Evolutionary conservation across 1,140 invertebrate species (phyloP), one percentile per base, ranked within the genome.

Genomic region (Tetramorium parvispinum): DNA sequence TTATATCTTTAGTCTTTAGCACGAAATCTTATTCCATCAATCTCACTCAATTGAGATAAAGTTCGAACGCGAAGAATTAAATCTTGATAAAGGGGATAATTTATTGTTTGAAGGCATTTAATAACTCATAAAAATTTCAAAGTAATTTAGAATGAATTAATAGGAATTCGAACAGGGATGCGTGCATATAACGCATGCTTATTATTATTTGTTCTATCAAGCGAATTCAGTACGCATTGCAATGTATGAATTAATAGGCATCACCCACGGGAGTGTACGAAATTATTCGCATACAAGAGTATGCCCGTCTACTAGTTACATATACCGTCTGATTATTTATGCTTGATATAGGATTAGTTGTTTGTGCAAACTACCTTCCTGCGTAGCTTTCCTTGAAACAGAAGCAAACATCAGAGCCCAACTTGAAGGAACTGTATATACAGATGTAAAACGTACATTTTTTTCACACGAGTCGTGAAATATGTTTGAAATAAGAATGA

Each of bases 231-330:
- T 16, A 49, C 55, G n/a, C 24, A 46, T 61, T 16, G 61, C 40
- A 70, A 68, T 68, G 55, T 81, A 46, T 68, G 73, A 89, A 89
- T 89, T 89, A 88, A 89, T 88, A 85, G 79, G 63, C 37, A 88
- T 85, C 55, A 71, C 79, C 73, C 86, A 21, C 10, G 79, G 65
- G 65, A 75, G 8, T 66, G 10, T 46, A 87, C 32, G 86, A 83
- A 88, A 88, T 87, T 88, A 85, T 71, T 77, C 10, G 27, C 57
- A 40, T 66, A 53, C 63, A 51, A 70, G 61, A 81, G 32, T 70
- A 81, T 71, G 37, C 21, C 21, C 49, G 21, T 76, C 27, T 18
- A 76, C 49, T 49, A 68, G 65, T 68, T 49, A 49, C 40, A 68
- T 24, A 16, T 65, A 63, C 63, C 11, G 18, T 66, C n/a, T 49